Percentiles rank a stretch among this genome's conserved stretches.
phyloP scores from a whole-genome alignment of 2,797 vertebrate genomes.

The Allobates femoralis region DNA sequence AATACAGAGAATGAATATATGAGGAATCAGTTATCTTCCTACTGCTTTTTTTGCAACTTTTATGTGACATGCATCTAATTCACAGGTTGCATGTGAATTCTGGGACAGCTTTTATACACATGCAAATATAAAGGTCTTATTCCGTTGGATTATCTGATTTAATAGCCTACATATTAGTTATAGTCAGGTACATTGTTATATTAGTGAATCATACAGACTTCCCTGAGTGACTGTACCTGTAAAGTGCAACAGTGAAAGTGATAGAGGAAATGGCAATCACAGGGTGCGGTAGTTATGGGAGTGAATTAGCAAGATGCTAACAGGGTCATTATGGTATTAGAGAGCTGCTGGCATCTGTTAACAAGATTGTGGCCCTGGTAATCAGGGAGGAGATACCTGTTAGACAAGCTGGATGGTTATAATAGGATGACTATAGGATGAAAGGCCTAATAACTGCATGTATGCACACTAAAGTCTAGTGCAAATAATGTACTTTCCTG shows the following conservation, averaged over 20 bases:
- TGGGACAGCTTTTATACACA: background rate
- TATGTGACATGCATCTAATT: background rate
- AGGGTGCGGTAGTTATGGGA: conserved; percentile 35
- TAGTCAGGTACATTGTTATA: background rate
- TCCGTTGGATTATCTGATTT: background rate
- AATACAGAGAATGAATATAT: too few relatives aligned
- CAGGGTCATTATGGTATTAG: conserved; percentile 60
- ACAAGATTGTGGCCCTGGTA: conserved; percentile 55
- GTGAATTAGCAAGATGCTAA: conserved; percentile 23
- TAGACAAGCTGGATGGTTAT: conserved; percentile 44
- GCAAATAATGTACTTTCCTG: background rate
- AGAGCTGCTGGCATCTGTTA: conserved; percentile 59
- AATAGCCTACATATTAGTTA: background rate
- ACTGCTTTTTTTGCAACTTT: too few relatives aligned
- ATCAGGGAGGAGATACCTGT: conserved; percentile 53
- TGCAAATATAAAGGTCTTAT: background rate
- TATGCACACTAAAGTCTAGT: conserved; percentile 9
- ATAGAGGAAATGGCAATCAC: conserved; percentile 17
- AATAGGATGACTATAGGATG: conserved; percentile 54
- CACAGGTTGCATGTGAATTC: background rate
- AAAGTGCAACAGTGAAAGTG: background rate
- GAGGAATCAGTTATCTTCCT: too few relatives aligned
- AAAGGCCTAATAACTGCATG: background rate
- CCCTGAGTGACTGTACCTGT: background rate
- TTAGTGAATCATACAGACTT: background rate